Conservation (phyloP, 35 echinoderm and acorn worm species). For the Eucidaris tribuloides region DNA sequence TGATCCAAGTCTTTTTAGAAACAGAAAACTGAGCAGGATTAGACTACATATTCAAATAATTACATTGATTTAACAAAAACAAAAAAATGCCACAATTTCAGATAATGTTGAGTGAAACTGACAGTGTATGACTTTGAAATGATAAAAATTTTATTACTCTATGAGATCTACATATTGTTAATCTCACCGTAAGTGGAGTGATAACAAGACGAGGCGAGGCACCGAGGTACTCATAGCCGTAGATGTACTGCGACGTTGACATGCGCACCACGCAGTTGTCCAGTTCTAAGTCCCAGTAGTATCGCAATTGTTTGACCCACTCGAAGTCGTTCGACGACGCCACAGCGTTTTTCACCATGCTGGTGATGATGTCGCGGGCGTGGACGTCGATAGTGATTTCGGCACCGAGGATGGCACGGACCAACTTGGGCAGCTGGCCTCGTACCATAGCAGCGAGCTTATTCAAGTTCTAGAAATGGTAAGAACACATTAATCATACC, state of each 20-base stretch:
- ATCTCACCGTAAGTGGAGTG: slow-evolving; percentile 92
- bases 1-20: no score
- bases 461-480: slow-evolving; percentile 64
- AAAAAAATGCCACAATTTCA: no score
- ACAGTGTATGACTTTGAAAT: no score
- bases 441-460: slow-evolving; percentile 78
- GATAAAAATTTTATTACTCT: no score
- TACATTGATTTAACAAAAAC: no score
- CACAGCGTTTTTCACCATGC: slow-evolving; percentile 82
- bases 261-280: slow-evolving; percentile 97
- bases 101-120: no score
- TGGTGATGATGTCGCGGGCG: slow-evolving; percentile 92
- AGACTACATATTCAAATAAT: no score
- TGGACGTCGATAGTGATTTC: slow-evolving; percentile 97
- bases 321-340: slow-evolving; percentile 80
- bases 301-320: slow-evolving; percentile 88
- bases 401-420: slow-evolving; percentile 83
- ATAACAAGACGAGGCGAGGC: slow-evolving; percentile 94
- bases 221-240: slow-evolving; percentile 97
- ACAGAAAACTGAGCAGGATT: no score
- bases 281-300: slow-evolving; percentile 97
- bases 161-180: no score
- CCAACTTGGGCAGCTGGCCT: slow-evolving; percentile 80
- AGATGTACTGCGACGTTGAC: slow-evolving; percentile 99
- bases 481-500: no score